phyloP scores from a whole-genome alignment of 2,797 vertebrate genomes.

The Coccyzus lansbergi region DNA sequence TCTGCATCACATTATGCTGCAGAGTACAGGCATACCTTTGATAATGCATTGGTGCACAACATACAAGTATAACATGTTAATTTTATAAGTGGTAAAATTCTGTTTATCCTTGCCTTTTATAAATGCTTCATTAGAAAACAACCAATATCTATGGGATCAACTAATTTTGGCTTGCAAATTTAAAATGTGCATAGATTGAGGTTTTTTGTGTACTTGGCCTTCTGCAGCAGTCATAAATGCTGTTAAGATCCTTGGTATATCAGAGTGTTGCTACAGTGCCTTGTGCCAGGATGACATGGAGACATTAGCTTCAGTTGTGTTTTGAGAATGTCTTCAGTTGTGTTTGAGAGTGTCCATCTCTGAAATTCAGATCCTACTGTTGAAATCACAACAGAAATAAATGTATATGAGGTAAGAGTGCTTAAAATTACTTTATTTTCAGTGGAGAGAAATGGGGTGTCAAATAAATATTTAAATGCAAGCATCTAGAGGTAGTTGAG shows the following conservation, averaged over 20 bases:
- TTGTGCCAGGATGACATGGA: not conserved
- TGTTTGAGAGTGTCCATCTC: not conserved
- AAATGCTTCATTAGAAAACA: not conserved
- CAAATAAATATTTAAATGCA: not conserved
- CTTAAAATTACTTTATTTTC: not conserved
- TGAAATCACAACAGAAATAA: not conserved
- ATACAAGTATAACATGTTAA: not conserved
- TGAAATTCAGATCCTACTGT: not conserved
- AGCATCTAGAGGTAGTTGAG: not conserved
- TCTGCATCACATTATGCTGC: not conserved
- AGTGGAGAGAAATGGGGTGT: not conserved
- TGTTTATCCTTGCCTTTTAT: not conserved
- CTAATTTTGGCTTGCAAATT: not conserved
- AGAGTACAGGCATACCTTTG: not conserved
- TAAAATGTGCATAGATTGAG: not conserved
- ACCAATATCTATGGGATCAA: not conserved
- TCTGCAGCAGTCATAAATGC: not conserved
- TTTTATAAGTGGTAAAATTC: not conserved
- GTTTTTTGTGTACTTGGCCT: not conserved
- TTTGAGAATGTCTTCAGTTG: not conserved
- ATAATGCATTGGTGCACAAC: not conserved
- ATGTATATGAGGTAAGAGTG: not conserved
- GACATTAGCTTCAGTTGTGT: not conserved
- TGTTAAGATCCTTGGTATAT: not conserved
- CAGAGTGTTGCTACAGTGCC: not conserved